phyloP scores from a whole-genome alignment of 1,140 invertebrate genomes.

The Mylabris phalerata region DNA sequence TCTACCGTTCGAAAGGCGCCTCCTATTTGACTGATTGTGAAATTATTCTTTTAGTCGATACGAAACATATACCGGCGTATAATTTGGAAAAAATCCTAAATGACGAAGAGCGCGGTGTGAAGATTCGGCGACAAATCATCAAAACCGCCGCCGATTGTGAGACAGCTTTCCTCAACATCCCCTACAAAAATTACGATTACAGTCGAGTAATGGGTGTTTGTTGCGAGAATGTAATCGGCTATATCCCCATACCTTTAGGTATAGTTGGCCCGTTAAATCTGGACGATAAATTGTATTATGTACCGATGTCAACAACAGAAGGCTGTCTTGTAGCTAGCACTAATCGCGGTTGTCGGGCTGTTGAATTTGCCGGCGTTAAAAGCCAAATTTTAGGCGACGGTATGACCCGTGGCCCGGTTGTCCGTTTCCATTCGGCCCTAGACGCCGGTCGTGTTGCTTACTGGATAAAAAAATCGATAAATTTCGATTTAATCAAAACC shows the following conservation, averaged over 20 bases:
- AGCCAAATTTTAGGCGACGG: slow-evolving; percentile 80
- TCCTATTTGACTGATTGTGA: slow-evolving; percentile 70
- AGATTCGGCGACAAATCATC: slow-evolving; percentile 63
- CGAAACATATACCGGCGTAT: slow-evolving; percentile 69
- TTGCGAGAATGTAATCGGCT: slow-evolving; percentile 97
- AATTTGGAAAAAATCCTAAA: slow-evolving; percentile 77
- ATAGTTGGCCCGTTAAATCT: slow-evolving; percentile 86
- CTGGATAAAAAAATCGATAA: slow-evolving; percentile 76
- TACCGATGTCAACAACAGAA: slow-evolving; percentile 98
- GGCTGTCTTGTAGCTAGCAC: slow-evolving; percentile 94
- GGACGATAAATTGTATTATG: slow-evolving; percentile 72
- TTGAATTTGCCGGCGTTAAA: slow-evolving; percentile 68
- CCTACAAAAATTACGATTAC: slow-evolving; percentile 84
- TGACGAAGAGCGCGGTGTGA: slow-evolving; percentile 75
- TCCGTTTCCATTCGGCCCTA: slow-evolving; percentile 72
- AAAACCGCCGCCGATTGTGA: slow-evolving; percentile 35
- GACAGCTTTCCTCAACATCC: slow-evolving; percentile 58
- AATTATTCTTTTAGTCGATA: slow-evolving; percentile 70
- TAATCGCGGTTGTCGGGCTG: slow-evolving; percentile 85
- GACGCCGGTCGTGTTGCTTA: slow-evolving; percentile 69
- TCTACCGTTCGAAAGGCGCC: slow-evolving; percentile 64
- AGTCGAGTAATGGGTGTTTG: slow-evolving; percentile 80
- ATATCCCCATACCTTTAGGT: slow-evolving; percentile 85
- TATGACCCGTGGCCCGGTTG: slow-evolving; percentile 93
- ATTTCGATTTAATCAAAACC: slow-evolving; percentile 74